Evolutionary conservation across 2,797 vertebrate species (phyloP).

Genomic region (Alectoris magna): DNA sequence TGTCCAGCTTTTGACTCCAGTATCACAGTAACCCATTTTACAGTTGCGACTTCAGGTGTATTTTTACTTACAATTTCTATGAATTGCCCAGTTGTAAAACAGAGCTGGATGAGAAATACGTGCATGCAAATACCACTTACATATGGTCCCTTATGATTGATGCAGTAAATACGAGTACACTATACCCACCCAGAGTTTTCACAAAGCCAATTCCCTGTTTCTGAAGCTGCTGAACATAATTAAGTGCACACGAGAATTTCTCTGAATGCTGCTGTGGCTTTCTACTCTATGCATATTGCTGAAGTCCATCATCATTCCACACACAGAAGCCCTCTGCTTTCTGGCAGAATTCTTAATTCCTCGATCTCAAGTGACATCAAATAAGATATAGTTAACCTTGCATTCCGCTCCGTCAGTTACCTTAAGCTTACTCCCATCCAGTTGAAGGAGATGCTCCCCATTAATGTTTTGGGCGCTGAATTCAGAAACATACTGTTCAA

Average conservation of each 20-base stretch:
- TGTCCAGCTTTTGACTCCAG: not conserved
- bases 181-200: not conserved
- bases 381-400: not conserved
- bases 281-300: not conserved
- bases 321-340: not conserved
- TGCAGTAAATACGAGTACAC: not conserved
- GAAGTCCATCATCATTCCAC: not conserved
- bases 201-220: not conserved
- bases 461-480: constrained; percentile 93
- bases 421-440: constrained; percentile 92
- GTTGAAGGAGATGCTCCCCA: constrained; percentile 90
- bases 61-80: not conserved
- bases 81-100: not conserved
- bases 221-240: not conserved
- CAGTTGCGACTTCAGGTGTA: not conserved
- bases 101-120: not conserved
- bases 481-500: constrained; percentile 92
- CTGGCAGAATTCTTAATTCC: not conserved
- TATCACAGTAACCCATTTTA: not conserved
- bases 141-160: not conserved
- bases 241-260: not conserved
- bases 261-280: not conserved
- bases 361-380: not conserved
- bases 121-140: not conserved
- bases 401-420: constrained; percentile 73